phyloP scores from a whole-genome alignment of 2,888 invertebrate genomes.

The Nipponacmea schrenckii region DNA sequence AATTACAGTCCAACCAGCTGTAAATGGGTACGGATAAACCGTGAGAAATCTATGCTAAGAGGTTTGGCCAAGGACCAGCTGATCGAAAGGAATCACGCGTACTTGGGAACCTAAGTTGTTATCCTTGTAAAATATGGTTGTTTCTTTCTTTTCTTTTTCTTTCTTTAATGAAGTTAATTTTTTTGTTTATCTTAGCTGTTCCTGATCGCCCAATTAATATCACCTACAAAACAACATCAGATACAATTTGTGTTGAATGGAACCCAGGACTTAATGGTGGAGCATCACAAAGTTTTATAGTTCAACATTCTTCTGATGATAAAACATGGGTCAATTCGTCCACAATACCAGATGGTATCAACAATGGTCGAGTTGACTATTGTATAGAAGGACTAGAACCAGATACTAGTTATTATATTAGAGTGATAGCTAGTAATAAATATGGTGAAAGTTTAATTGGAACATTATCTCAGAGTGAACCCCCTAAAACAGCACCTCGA shows the following conservation, averaged over 20 bases:
- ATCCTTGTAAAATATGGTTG: too few relatives aligned
- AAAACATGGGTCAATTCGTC: not conserved
- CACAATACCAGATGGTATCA: not conserved
- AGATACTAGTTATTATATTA: not conserved
- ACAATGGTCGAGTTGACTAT: not conserved
- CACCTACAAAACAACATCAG: not conserved
- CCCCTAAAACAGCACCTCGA: too few relatives aligned
- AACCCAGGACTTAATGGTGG: constrained; percentile 7
- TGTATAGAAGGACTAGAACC: not conserved
- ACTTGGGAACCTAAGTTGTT: too few relatives aligned
- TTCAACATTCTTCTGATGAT: not conserved
- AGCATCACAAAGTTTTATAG: not conserved
- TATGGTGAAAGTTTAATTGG: not conserved
- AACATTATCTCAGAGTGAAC: too few relatives aligned
- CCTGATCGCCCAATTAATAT: not conserved
- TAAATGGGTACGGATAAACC: too few relatives aligned
- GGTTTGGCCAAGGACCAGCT: too few relatives aligned
- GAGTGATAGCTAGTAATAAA: constrained; percentile 4
- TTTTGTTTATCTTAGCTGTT: not conserved
- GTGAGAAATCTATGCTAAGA: too few relatives aligned
- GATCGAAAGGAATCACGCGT: too few relatives aligned
- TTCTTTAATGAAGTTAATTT: too few relatives aligned
- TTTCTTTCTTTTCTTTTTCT: too few relatives aligned
- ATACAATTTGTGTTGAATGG: not conserved
- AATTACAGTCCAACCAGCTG: too few relatives aligned